phyloP scores from a whole-genome alignment of 2,797 vertebrate species.

The Garrulus glandarius region DNA sequence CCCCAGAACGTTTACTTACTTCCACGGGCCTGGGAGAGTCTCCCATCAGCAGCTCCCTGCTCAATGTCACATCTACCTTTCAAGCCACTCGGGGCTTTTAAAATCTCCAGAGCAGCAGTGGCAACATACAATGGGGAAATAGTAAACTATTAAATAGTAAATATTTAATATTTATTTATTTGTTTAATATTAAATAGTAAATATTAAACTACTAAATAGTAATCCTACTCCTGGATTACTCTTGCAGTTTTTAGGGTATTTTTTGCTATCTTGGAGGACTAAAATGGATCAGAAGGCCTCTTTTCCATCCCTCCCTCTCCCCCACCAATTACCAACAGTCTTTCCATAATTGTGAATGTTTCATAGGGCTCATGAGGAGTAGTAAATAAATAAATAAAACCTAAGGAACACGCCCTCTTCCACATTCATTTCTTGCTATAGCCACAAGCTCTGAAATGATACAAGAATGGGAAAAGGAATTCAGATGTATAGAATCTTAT shows the following conservation, averaged over 20 bases:
- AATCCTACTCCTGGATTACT: background rate
- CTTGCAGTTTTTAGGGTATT: background rate
- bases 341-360: background rate
- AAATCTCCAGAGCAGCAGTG: background rate
- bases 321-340: background rate
- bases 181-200: too few species aligned
- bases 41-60: background rate
- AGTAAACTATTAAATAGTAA: too few species aligned
- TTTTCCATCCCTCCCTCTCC: background rate
- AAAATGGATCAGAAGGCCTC: background rate
- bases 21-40: background rate
- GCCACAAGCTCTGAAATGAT: background rate
- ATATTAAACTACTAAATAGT: too few species aligned
- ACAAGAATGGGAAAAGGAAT: background rate
- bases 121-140: background rate
- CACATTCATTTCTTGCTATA: background rate
- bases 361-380: background rate
- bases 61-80: background rate
- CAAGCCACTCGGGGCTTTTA: background rate
- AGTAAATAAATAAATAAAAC: background rate
- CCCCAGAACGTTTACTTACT: background rate
- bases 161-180: too few species aligned
- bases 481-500: background rate
- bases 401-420: background rate
- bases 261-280: background rate